Base-by-base conservation (phyloP, 1,140 invertebrate species). In the Drosophila elegans region DNA sequence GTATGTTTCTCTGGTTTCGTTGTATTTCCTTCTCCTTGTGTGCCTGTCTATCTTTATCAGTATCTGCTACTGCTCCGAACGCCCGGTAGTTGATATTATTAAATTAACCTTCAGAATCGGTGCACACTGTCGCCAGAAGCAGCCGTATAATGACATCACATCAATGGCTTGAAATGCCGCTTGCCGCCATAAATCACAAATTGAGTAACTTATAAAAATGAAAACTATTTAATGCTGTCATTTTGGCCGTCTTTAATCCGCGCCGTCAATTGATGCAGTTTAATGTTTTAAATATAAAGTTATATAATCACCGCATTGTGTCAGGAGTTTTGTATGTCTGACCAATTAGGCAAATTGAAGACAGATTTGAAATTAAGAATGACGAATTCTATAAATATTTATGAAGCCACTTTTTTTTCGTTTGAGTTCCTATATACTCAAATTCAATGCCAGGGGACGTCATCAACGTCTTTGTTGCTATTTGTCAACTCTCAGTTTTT, bases 151-250 rank as follows among this genome's bases (percentile, higher is more conserved):
- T 88, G 84, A 88, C 84, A 88, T 88, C 84, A 88, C 79, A 73
- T 66, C 69, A 69, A 69, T 52, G 62, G 49, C 55, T 86, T 81
- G 59, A 86, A 73, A 79, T 82, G 78, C 16, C 16, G 16, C 16
- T 77, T 74, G 82, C 69, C 74, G 29, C 57, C 52, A 88, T 88
- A 84, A 88, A 88, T 88, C 84, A 89, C 62, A 38, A 61, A 61
- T 88, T 89, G 84, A 89, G 89, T 89, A 80, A 88, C 89, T 83
- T 89, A 89, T 80, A 74, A 78, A 89, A 82, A 74, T 49, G 68
- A 83, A 80, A 74, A 77, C 72, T 76, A 73, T 60, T 62, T 78
- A 56, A 76, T 66, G 59, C 42, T 55, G 29, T 56, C 13, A 25
- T 74, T 77, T 77, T 77, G 81, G 63, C 59, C 76, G 48, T 56